Conservation (phyloP, 2,797 vertebrate species). For the Allobates femoralis region DNA sequence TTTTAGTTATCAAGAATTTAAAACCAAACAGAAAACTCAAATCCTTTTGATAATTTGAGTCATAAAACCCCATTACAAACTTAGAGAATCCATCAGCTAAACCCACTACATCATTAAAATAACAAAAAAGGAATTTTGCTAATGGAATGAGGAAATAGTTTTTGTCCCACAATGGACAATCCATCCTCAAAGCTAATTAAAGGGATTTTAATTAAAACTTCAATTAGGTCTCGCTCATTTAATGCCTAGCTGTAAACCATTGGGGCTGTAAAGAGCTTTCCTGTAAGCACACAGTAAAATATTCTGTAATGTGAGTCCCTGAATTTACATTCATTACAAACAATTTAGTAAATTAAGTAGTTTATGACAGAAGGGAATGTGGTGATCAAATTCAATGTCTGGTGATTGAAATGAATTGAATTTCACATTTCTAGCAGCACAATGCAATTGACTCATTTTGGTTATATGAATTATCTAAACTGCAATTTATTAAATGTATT, state of each 20-base stretch:
- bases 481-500: neutral
- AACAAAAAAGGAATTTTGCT: constrained; percentile 24
- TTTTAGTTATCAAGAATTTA: neutral
- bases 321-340: constrained; percentile 62
- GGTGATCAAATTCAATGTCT: constrained; percentile 41
- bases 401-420: constrained; percentile 41
- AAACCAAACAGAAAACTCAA: constrained; percentile 5
- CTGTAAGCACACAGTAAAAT: constrained; percentile 47
- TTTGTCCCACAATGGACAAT: constrained; percentile 59
- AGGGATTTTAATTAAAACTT: constrained; percentile 62
- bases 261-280: constrained; percentile 55
- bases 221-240: constrained; percentile 63
- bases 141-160: constrained; percentile 40
- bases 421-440: constrained; percentile 4
- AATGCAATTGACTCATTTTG: constrained; percentile 10
- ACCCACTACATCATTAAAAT: constrained; percentile 30
- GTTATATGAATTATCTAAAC: constrained; percentile 20
- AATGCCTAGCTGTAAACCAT: constrained; percentile 59
- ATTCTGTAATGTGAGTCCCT: constrained; percentile 39
- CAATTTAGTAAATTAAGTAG: constrained; percentile 61
- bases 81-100: constrained; percentile 4
- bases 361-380: constrained; percentile 59
- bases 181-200: constrained; percentile 59
- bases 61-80: constrained; percentile 14
- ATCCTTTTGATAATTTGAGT: constrained; percentile 27